Evolutionary conservation across 2,113 vertebrate genomes (phyloP), one percentile per base, ranked within the genome.

Genomic region (Setophaga petechia): DNA sequence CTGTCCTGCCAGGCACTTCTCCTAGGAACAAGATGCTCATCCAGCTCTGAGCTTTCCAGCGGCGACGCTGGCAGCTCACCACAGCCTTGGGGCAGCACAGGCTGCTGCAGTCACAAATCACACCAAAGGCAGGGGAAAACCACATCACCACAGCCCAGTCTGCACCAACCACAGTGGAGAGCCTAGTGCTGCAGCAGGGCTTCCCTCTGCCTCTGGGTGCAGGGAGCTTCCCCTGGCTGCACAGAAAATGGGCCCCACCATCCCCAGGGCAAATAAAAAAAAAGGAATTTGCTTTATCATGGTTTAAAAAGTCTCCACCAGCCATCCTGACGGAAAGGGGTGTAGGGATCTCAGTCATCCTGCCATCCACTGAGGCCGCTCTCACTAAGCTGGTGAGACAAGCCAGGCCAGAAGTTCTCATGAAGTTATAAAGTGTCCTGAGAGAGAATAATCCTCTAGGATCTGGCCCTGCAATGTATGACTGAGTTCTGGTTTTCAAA

Each of bases 371-470:
- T 8, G 21, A 35, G 75, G 86, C 92, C 39, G 28, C 82, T 82
- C 79, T 46, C 17, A 11, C 72, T 9, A 2, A 72, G 69, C 77
- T 59, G 72, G 88, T 94, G 91, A 80, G 94, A 97, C 75, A 75
- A 86, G 76, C 57, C n/a, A 84, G 91, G 95, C 91, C 94, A 84
- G 78, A 92, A 91, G 95, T 96, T 96, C 96, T 97, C 96, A 96
- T 96, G 95, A 95, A 93, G 95, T 96, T 95, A 92, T 94, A 95
- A 95, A 97, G 88, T 96, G 91, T 90, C 86, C 84, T 69, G 75
- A 84, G 96, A 96, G 80, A 89, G 84, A 87, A 90, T 89, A 93
- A 95, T 94, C 92, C 94, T 95, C 79, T 92, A 92, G 92, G 78
- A 93, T 95, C 71, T 93, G 71, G 80, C 84, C 87, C 90, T 87